Evolutionary conservation across 2,113 vertebrate species (phyloP).

Genomic region (Stictonetta naevosa): DNA sequence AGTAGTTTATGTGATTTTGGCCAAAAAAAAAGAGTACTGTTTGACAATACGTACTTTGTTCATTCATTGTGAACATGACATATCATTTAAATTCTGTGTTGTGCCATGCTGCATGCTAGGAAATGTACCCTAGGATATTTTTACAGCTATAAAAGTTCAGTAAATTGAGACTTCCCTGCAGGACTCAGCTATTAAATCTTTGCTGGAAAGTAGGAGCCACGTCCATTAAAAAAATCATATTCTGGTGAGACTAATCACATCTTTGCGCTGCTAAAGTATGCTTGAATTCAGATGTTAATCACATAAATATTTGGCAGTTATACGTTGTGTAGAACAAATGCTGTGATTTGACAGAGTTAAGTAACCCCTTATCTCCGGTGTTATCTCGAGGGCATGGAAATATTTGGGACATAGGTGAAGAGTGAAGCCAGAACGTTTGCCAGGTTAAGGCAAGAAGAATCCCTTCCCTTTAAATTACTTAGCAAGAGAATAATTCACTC

Average conservation of each 20-base stretch:
- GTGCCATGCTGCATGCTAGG: not conserved
- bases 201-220: slow-evolving; percentile 27
- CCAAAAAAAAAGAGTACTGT: not conserved
- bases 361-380: slow-evolving; percentile 38
- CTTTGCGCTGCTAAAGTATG: slow-evolving; percentile 45
- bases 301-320: slow-evolving; percentile 53
- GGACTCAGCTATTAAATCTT: slow-evolving; percentile 68
- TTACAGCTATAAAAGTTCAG: slow-evolving; percentile 55
- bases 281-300: slow-evolving; percentile 59
- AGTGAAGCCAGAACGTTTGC: not conserved
- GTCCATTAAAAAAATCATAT: slow-evolving; percentile 60
- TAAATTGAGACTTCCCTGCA: slow-evolving; percentile 66
- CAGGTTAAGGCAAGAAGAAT: not conserved
- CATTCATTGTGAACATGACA: not conserved
- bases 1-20: not conserved
- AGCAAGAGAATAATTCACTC: not conserved
- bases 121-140: slow-evolving; percentile 56
- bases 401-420: slow-evolving; percentile 10
- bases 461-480: not conserved
- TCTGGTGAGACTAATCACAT: slow-evolving; percentile 58
- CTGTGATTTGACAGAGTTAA: not conserved
- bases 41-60: not conserved
- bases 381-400: slow-evolving; percentile 52
- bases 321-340: not conserved
- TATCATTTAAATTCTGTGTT: slow-evolving; percentile 62